These are phyloP conservation scores for Hapalemur alaotrensis DNA, from an alignment of 2,797 vertebrate species.

Conservation along the genomic window DNA sequence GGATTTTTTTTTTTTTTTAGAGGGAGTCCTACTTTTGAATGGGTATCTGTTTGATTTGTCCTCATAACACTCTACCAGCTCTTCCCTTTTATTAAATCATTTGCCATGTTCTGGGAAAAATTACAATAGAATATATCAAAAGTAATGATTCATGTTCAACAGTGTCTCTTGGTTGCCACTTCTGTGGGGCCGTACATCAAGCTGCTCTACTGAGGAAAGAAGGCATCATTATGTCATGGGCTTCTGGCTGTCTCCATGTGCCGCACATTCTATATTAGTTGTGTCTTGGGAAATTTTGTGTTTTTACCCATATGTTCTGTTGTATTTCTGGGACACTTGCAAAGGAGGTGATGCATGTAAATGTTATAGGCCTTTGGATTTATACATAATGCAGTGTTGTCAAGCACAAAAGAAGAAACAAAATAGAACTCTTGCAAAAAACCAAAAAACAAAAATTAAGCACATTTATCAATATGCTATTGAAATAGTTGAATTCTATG, in stretches of 20 bases:
- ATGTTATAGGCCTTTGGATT: neutral
- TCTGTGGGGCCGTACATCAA: neutral
- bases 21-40: neutral
- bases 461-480: neutral
- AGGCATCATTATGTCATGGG: too few relatives aligned
- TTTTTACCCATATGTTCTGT: slow-evolving; percentile 46
- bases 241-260: neutral
- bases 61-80: neutral
- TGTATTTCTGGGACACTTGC: slow-evolving; percentile 58
- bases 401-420: slow-evolving; percentile 45
- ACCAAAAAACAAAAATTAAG: slow-evolving; percentile 4
- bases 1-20: neutral
- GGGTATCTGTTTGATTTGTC: neutral
- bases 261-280: neutral
- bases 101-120: neutral
- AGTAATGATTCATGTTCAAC: neutral
- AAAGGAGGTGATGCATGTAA: slow-evolving; percentile 32
- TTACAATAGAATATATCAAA: neutral
- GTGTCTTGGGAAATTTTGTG: neutral
- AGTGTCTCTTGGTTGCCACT: neutral
- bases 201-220: neutral
- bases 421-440: slow-evolving; percentile 43
- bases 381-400: slow-evolving; percentile 57
- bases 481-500: slow-evolving; percentile 7
- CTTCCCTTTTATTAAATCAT: neutral